phyloP scores from a whole-genome alignment of 2,113 vertebrate genomes.

The Anarhynchus alexandrinus region DNA sequence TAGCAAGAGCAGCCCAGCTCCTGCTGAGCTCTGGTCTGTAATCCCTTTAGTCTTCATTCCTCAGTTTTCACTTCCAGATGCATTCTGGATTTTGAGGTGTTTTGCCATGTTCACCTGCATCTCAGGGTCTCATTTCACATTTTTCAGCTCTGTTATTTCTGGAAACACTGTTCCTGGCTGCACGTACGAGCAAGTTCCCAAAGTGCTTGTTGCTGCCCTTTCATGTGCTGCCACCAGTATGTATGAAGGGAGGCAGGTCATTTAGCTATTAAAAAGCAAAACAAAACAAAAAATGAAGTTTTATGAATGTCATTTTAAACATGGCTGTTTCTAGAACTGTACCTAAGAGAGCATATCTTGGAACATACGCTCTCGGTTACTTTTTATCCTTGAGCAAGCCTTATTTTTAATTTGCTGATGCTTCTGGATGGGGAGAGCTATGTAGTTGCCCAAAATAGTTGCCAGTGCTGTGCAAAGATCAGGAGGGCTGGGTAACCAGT shows the following conservation, averaged over 20 bases:
- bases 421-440: not conserved
- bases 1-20: not conserved
- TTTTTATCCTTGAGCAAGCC: not conserved
- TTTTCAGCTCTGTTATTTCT: not conserved
- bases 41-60: not conserved
- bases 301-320: not conserved
- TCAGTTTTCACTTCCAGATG: not conserved
- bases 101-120: not conserved
- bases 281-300: not conserved
- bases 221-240: not conserved
- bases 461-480: not conserved
- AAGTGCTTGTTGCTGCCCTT: not conserved
- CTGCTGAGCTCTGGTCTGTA: not conserved
- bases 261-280: not conserved
- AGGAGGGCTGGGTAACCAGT: not conserved
- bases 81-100: not conserved
- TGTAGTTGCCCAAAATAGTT: not conserved
- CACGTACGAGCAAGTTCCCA: not conserved
- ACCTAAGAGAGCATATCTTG: not conserved
- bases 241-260: not conserved
- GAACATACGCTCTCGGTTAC: not conserved
- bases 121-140: conserved; percentile 1
- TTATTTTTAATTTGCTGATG: not conserved
- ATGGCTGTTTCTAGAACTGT: not conserved
- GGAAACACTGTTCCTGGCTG: not conserved